Evolutionary conservation across 2,797 vertebrate species (phyloP).

Genomic region (Falco naumanni): DNA sequence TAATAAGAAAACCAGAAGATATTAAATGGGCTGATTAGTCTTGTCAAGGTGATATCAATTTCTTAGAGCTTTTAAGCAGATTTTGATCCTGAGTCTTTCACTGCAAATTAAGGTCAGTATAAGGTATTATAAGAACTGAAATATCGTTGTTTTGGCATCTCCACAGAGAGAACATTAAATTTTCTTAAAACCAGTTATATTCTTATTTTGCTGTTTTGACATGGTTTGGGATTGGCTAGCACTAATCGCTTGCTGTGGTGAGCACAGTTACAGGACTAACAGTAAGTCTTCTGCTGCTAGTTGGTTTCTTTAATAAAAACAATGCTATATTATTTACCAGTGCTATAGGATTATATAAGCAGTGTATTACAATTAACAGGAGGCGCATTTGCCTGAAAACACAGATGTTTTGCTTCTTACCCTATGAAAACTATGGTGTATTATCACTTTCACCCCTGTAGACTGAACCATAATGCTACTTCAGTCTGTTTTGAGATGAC

Average conservation of each 20-base stretch:
- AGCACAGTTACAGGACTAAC: neutral
- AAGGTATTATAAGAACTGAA: neutral
- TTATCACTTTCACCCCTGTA: constrained; percentile 66
- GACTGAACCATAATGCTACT: constrained; percentile 70
- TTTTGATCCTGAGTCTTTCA: neutral
- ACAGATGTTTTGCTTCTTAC: constrained; percentile 75
- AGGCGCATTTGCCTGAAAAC: constrained; percentile 57
- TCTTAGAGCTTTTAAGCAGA: neutral
- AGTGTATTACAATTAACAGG: constrained; percentile 64
- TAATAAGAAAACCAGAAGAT: neutral
- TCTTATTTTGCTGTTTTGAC: neutral
- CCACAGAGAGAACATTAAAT: neutral
- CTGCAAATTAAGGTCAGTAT: neutral
- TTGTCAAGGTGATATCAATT: neutral
- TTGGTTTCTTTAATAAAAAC: constrained; percentile 56
- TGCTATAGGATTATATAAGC: constrained; percentile 30
- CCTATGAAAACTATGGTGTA: constrained; percentile 54
- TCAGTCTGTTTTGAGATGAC: constrained; percentile 74
- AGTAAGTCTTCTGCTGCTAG: constrained; percentile 4
- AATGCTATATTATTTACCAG: constrained; percentile 36
- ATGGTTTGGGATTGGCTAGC: neutral
- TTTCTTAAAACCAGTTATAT: neutral
- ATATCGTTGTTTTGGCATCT: neutral
- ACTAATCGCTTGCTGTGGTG: neutral
- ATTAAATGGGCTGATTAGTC: neutral